Percentiles rank a stretch among this genome's conserved stretches.
These are phyloP conservation scores for Thalassoma bifasciatum DNA, from an alignment of 2,113 vertebrate species.

Conservation along the genomic window DNA sequence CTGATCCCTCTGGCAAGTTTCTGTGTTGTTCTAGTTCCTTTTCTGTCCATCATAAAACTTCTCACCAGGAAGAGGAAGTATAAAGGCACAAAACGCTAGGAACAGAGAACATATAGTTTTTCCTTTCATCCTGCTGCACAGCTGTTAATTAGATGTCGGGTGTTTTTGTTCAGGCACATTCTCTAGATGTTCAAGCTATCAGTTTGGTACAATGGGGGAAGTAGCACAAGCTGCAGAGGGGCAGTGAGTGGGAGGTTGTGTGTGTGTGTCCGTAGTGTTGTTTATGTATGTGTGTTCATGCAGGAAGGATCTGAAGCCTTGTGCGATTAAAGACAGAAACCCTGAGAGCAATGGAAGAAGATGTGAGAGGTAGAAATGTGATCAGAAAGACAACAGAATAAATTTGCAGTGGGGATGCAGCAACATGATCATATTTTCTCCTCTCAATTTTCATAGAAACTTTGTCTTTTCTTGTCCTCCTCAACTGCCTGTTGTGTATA, in stretches of 20 bases:
- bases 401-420: slow-evolving; percentile 9
- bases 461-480: neutral
- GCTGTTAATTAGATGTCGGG: slow-evolving; percentile 54
- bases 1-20: neutral
- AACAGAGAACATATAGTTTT: slow-evolving; percentile 25
- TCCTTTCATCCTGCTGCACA: slow-evolving; percentile 46
- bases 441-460: slow-evolving; percentile 4
- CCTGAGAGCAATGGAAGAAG: slow-evolving; percentile 4
- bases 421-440: slow-evolving; percentile 10
- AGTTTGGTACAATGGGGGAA: slow-evolving; percentile 58
- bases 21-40: neutral
- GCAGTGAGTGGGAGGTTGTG: slow-evolving; percentile 53
- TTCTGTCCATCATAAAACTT: slow-evolving; percentile 7
- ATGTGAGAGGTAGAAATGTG: slow-evolving; percentile 8
- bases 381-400: slow-evolving; percentile 41
- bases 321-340: slow-evolving; percentile 60
- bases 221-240: slow-evolving; percentile 46
- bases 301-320: slow-evolving; percentile 36
- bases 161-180: slow-evolving; percentile 75
- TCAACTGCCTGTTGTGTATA: neutral
- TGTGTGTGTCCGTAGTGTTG: slow-evolving; percentile 22
- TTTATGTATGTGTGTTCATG: slow-evolving; percentile 6
- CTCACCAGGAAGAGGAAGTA: neutral
- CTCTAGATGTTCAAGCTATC: slow-evolving; percentile 76
- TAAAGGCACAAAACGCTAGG: neutral